Percentiles rank a stretch among this genome's conserved stretches.
phyloP scores from a whole-genome alignment of 2,113 vertebrate genomes.

The Sinocyclocheilus maitianheensis region DNA sequence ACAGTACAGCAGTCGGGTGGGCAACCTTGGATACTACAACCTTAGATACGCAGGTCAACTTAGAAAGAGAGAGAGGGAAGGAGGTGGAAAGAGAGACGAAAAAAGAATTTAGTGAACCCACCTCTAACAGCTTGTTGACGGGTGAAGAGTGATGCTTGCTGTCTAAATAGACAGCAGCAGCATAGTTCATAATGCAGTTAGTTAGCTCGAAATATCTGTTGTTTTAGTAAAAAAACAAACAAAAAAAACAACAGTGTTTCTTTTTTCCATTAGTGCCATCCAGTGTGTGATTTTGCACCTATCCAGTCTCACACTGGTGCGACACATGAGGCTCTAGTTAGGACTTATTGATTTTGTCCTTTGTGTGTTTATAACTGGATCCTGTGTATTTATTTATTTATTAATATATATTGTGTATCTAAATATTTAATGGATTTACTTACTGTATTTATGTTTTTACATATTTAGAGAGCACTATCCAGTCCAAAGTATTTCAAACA shows the following conservation, averaged over 20 bases:
- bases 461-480: neutral
- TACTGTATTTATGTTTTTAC: neutral
- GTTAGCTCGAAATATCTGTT: neutral
- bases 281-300: neutral
- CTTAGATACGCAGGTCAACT: conserved; percentile 43
- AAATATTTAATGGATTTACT: neutral
- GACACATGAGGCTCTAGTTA: neutral
- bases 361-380: neutral
- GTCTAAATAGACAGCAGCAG: neutral
- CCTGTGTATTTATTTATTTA: neutral
- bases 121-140: conserved; percentile 36
- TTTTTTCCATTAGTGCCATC: neutral
- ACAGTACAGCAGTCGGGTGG: conserved; percentile 16
- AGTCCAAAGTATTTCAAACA: neutral
- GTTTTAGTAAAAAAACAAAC: neutral
- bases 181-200: neutral
- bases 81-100: neutral
- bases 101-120: conserved; percentile 14
- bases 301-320: neutral
- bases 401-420: neutral
- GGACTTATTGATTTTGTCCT: neutral
- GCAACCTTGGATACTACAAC: conserved; percentile 24
- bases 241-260: neutral
- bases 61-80: conserved; percentile 26
- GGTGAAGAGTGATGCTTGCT: conserved; percentile 15